These are phyloP conservation scores for Ammodytes marinus DNA, from an alignment of 2,113 vertebrate species.

Conservation along the genomic window DNA sequence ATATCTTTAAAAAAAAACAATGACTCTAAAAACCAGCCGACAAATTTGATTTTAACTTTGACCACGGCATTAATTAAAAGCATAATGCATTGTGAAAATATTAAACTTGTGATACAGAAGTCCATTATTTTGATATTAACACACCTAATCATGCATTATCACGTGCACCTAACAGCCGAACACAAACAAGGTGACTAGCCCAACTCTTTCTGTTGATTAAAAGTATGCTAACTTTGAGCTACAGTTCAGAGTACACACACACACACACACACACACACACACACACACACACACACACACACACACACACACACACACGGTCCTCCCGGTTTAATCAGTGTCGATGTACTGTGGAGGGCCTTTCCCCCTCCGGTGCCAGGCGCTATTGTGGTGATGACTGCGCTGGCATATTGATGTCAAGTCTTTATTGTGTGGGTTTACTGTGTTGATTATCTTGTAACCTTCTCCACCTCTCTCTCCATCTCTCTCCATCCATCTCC, in stretches of 20 bases:
- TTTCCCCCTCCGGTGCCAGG: constrained; percentile 55
- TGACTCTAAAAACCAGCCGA: background rate
- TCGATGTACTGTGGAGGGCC: constrained; percentile 58
- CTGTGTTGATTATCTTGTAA: constrained; percentile 74
- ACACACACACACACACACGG: constrained; percentile 17
- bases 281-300: constrained; percentile 13
- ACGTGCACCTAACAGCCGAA: background rate
- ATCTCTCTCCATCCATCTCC: background rate
- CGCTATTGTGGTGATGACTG: constrained; percentile 60
- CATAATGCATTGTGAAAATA: background rate
- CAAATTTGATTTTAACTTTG: background rate
- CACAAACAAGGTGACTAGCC: background rate
- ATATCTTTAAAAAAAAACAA: too few species aligned
- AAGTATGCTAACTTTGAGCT: constrained; percentile 36
- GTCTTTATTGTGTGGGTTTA: constrained; percentile 77
- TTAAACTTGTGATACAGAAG: background rate
- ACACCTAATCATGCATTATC: background rate
- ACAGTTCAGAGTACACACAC: constrained; percentile 16
- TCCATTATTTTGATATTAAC: background rate
- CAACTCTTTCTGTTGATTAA: constrained; percentile 45
- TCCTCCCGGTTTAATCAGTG: constrained; percentile 65
- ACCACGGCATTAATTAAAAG: background rate
- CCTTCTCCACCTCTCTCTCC: constrained; percentile 62
- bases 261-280: background rate
- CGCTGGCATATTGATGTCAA: constrained; percentile 74